A percentile compares a stretch with the other conserved stretches of the same genome.
Conservation (phyloP, 2,113 vertebrate genomes). For the Penelope pileata region DNA sequence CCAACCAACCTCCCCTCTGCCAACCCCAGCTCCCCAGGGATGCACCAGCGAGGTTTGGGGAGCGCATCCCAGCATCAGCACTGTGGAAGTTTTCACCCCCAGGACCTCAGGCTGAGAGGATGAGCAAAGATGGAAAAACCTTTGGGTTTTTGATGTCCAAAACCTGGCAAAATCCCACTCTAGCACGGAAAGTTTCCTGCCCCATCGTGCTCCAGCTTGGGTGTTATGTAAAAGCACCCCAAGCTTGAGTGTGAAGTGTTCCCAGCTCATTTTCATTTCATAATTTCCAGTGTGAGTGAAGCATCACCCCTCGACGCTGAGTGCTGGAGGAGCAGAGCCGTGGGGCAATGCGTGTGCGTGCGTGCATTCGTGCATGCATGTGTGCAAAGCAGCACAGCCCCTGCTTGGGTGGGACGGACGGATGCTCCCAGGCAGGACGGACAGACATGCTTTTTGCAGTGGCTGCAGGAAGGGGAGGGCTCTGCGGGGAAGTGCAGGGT, state of each 20-base stretch:
- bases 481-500: fast-evolving
- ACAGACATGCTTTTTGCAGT: not conserved
- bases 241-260: not conserved
- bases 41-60: not conserved
- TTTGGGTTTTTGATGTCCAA: not conserved
- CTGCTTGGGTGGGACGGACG: not conserved
- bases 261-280: not conserved
- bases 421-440: not conserved
- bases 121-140: not conserved
- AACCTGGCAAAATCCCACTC: not conserved
- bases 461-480: not conserved
- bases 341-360: no score
- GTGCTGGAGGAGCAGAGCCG: not conserved
- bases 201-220: not conserved
- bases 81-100: not conserved
- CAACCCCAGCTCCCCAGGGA: not conserved
- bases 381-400: not conserved
- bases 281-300: not conserved
- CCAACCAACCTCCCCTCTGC: not conserved
- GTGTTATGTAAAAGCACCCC: not conserved
- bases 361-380: not conserved
- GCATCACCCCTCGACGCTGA: fast-evolving
- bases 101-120: not conserved
- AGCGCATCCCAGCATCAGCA: not conserved
- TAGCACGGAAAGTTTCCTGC: not conserved